Evolutionary conservation across 2,797 vertebrate genomes (phyloP).

Genomic region (Poecilia gillii): DNA sequence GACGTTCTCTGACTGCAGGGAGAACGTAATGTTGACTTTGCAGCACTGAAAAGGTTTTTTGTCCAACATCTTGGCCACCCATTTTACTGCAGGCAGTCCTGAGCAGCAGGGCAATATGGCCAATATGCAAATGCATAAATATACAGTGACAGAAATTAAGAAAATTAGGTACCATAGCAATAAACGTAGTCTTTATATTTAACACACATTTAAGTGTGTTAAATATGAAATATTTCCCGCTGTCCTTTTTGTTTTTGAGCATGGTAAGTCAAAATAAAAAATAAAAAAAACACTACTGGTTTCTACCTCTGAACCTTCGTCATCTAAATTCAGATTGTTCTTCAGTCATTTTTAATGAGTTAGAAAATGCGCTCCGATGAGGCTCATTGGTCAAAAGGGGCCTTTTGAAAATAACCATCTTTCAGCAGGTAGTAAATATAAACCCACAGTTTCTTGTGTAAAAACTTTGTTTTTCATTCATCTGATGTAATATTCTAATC

Average conservation of each 20-base stretch:
- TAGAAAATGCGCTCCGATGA: not conserved
- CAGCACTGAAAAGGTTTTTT: conserved; percentile 4
- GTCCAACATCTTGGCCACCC: not conserved
- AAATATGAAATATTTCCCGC: not conserved
- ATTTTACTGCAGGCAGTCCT: not conserved
- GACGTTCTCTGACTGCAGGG: not conserved
- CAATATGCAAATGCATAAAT: not conserved
- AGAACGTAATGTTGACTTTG: not conserved
- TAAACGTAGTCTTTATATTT: not conserved
- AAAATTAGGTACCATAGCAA: not conserved
- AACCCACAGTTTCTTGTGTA: too few relatives aligned
- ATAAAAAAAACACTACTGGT: not conserved
- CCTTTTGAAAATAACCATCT: too few relatives aligned
- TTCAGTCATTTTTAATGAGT: not conserved
- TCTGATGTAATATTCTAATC: too few relatives aligned
- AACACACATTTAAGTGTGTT: too few relatives aligned
- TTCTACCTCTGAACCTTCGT: not conserved
- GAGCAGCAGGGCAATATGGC: not conserved
- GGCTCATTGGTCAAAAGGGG: not conserved
- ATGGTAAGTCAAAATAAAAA: not conserved
- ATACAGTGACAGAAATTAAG: not conserved
- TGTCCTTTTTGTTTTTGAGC: not conserved
- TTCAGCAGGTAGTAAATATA: too few relatives aligned
- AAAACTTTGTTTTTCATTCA: too few relatives aligned
- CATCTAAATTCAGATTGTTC: not conserved